A percentile compares a stretch with the other conserved stretches of the same genome.
phyloP scores from a whole-genome alignment of 2,797 vertebrate species.

The Coendou prehensilis region DNA sequence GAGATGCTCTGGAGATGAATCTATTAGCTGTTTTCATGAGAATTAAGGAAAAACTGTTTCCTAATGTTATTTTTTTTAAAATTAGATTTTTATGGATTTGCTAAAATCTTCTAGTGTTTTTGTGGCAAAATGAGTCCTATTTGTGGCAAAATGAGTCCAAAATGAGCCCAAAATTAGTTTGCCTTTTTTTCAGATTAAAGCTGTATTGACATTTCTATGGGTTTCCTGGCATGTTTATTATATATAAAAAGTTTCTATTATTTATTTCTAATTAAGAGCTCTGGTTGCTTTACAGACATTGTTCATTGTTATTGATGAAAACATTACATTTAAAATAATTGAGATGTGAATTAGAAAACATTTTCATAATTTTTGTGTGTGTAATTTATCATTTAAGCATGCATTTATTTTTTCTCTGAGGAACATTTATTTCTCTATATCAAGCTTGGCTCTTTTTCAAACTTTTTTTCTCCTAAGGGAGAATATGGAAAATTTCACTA shows the following conservation, averaged over 20 bases:
- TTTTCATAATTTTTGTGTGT: slow-evolving; percentile 48
- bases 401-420: slow-evolving; percentile 9
- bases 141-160: too few species aligned
- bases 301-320: slow-evolving; percentile 72
- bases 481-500: slow-evolving; percentile 36
- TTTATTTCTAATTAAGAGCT: slow-evolving; percentile 65
- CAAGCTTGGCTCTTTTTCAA: not conserved
- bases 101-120: not conserved
- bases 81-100: not conserved
- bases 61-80: slow-evolving; percentile 42
- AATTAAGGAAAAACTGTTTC: slow-evolving; percentile 15
- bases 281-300: not conserved
- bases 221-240: slow-evolving; percentile 59
- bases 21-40: slow-evolving; percentile 30
- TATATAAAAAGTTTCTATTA: slow-evolving; percentile 46
- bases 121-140: not conserved
- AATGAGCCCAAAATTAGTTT: too few species aligned
- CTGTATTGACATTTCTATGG: slow-evolving; percentile 26
- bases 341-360: slow-evolving; percentile 55
- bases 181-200: slow-evolving; percentile 28
- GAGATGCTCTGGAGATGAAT: not conserved
- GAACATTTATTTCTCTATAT: slow-evolving; percentile 23
- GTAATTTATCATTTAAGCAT: not conserved
- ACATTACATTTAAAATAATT: slow-evolving; percentile 71
- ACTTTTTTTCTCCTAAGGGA: slow-evolving; percentile 12